Evolutionary conservation across 2,888 invertebrate species (phyloP), one percentile per base, ranked within the genome.

Genomic region (Clivina fossor): DNA sequence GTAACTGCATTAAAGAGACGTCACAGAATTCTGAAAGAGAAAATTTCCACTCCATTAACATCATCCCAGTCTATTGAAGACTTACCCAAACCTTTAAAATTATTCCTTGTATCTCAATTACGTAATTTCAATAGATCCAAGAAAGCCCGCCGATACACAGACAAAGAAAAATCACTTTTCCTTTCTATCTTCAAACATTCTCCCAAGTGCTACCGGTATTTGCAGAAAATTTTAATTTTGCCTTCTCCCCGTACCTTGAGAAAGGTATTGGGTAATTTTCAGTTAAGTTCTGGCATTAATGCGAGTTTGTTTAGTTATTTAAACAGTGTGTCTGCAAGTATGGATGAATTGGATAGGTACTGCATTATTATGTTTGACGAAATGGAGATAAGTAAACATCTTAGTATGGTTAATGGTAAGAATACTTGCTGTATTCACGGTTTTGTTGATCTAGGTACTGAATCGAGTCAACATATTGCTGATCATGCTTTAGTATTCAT

Each of bases 401-500:
- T 28, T 4, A 28, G 16, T 11, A 13, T 43, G 26, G 4, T 13
- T 7, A n/a, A 24, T 24, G 26, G 9, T 43, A 43, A 43, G 4
- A 28, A 24, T n/a, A 11, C 15, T 3, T 24, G 28, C 24, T 15
- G 24, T 1, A 20, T 41, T n/a, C n/a, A 43, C 5, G 4, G 43
- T 8, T 43, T 43, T 15, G 26, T 13, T 7, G 28, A 26, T 9
- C 22, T 15, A 9, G 15, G 1, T 26, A 7, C 43, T 24, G 40
- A 43, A 24, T 4, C 7, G 15, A 4, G 13, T 15, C 26, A 3
- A 2, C 7, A 26, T 7, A 5, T 43, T 13, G 43, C 43, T 8
- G 43, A 43, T 28, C 26, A 26, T 26, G 43, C 26, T 15, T 28
- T 43, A 13, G 43, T 28, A 9, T 43, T 43, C 32, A 47, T 47